A percentile compares a stretch with the other conserved stretches of the same genome.
Evolutionary conservation across 2,113 vertebrate species (phyloP).

Genomic region (Ochotona curzoniae): DNA sequence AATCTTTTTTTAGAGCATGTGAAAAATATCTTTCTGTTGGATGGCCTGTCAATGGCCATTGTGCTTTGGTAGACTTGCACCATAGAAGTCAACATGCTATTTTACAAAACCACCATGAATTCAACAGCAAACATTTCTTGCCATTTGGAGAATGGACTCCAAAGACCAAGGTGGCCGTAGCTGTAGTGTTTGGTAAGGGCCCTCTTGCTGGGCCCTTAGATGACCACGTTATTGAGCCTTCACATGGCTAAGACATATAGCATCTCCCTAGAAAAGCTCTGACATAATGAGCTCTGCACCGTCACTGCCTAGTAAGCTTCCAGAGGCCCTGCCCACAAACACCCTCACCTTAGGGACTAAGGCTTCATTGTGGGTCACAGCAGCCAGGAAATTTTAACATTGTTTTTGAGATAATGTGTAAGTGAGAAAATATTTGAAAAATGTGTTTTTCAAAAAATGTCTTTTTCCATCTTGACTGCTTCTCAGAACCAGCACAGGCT

Average conservation of each 20-base stretch:
- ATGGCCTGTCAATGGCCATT: neutral
- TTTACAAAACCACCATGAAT: neutral
- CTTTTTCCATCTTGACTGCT: neutral
- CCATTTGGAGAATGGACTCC: neutral
- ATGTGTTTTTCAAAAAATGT: neutral
- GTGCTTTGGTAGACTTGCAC: neutral
- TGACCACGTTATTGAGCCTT: neutral
- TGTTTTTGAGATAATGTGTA: neutral
- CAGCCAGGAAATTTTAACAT: neutral
- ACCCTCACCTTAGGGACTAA: neutral
- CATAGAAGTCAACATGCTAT: neutral
- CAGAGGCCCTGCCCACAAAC: neutral
- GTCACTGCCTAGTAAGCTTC: neutral
- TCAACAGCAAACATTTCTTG: neutral
- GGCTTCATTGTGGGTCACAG: neutral
- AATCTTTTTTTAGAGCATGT: neutral
- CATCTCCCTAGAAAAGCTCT: neutral
- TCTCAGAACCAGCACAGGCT: neutral
- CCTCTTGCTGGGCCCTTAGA: neutral
- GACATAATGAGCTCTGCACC: neutral
- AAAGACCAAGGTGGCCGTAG: neutral
- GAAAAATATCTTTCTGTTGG: neutral
- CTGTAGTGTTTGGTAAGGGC: neutral
- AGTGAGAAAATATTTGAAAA: conserved; percentile 12
- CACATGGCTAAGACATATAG: neutral